Evolutionary conservation across 2,888 invertebrate genomes (phyloP).

Genomic region (Cecidostiba fungosa): DNA sequence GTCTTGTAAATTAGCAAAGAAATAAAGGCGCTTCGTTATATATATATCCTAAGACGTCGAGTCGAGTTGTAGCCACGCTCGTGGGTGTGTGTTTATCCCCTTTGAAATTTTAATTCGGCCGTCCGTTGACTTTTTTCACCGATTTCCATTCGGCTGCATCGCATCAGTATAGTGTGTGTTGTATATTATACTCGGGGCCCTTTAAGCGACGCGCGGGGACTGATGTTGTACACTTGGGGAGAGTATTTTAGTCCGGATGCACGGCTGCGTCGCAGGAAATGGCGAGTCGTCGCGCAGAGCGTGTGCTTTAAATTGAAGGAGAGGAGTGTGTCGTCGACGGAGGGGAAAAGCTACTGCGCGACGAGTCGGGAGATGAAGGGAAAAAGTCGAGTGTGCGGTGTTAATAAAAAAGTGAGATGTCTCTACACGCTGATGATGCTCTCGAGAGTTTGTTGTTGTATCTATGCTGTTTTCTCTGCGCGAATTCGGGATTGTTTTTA

Average conservation of each 20-base stretch:
- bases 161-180: too few species aligned
- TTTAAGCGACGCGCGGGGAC: background rate
- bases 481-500: too few species aligned
- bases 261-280: slow-evolving; percentile 22
- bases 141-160: slow-evolving; percentile 6
- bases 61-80: background rate
- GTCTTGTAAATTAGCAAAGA: background rate
- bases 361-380: background rate
- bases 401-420: slow-evolving; percentile 18
- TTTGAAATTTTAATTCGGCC: slow-evolving; percentile 29
- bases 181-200: background rate
- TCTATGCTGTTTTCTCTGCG: background rate
- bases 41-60: background rate
- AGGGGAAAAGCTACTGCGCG: slow-evolving; percentile 12
- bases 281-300: slow-evolving; percentile 21
- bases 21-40: background rate
- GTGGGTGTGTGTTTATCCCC: background rate
- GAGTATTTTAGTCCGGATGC: slow-evolving; percentile 27
- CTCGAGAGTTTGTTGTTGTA: background rate
- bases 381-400: slow-evolving; percentile 23
- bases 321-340: background rate
- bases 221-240: background rate
- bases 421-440: background rate
- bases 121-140: slow-evolving; percentile 24
- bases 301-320: slow-evolving; percentile 24